Base-by-base conservation (phyloP, 2,797 vertebrate genomes). In the Eptatretus atami region DNA sequence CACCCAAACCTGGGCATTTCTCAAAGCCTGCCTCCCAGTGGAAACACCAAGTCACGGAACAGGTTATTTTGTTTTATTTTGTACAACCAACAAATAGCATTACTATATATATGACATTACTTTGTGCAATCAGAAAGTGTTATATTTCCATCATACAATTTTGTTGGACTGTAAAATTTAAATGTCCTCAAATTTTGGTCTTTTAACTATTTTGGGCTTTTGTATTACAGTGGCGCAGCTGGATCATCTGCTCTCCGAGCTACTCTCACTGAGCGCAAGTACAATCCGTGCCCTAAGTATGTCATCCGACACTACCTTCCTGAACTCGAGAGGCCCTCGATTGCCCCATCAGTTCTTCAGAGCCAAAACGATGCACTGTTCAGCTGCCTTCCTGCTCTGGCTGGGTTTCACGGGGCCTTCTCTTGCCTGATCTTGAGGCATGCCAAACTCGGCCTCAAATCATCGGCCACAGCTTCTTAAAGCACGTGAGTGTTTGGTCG, bases 241-340 rank as follows among this genome's bases (percentile, higher is more conserved):
- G 13, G 77, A 79, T 71, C 82, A 83, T 74, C 79, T 82, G 69
- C 78, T 81, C 81, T 79, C 80, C 24, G 82, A 85, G 74, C 83
- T 82, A 80, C 78, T 84, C 53, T 71, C 76, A 83, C 81, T 1
- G 82, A 83, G 73, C 71, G 80, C 67, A 80, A 83, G 69, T 82
- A 82, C 1, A n/a, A 80, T 81, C 6, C 77, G 80, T 53, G 83
- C 81, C 1, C 79, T 84, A 54, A 71, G 66, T 84, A 82, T 69
- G 74, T 83, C 71, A 75, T 78, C 1, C 73, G 83, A 69, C 77
- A 79, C 70, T 84, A 82, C 67, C 83, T 81, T 69, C 81, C 82
- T 0, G 81, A 85, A 71, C 80, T 83, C 82, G 79, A 82, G 71
- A 78, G 79, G 1, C 70, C 68, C 2, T 79, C 83, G n/a, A 66